phyloP scores from a whole-genome alignment of 2,113 vertebrate genomes.

The Gasterosteus nipponicus region DNA sequence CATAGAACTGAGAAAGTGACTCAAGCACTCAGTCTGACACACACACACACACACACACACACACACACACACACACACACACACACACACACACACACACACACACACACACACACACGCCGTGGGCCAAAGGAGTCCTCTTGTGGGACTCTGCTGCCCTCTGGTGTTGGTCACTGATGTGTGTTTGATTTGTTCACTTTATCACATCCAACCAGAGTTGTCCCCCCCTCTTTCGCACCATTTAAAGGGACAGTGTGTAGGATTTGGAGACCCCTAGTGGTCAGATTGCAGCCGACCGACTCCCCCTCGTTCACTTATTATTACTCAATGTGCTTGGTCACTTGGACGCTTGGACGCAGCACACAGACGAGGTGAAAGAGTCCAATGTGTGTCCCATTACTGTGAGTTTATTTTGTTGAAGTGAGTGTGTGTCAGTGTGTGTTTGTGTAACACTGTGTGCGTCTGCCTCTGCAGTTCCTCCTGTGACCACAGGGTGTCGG shows the following conservation, averaged over 20 bases:
- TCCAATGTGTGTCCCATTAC: neutral
- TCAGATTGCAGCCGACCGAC: neutral
- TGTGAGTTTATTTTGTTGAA: neutral
- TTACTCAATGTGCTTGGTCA: neutral
- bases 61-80: neutral
- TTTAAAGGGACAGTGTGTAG: neutral
- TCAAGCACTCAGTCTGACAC: too few relatives aligned
- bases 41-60: neutral
- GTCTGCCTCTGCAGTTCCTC: conserved; percentile 21
- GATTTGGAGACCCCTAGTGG: neutral
- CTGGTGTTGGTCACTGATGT: conserved; percentile 39
- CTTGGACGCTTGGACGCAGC: too few relatives aligned
- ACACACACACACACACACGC: neutral
- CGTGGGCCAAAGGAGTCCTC: neutral
- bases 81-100: neutral
- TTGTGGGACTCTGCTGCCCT: conserved; percentile 45
- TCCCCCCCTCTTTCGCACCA: neutral
- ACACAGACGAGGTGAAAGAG: neutral
- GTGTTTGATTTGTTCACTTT: conserved; percentile 14
- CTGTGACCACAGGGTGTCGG: conserved; percentile 47
- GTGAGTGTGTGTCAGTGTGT: neutral
- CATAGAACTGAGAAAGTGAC: too few relatives aligned
- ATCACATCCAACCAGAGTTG: conserved; percentile 3
- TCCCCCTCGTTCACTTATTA: neutral
- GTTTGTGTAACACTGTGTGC: neutral